A percentile compares a stretch with the other conserved stretches of the same genome.
These are phyloP conservation scores for Cephus sareptanus DNA, from an alignment of 2,888 invertebrate species.

Conservation along the genomic window DNA sequence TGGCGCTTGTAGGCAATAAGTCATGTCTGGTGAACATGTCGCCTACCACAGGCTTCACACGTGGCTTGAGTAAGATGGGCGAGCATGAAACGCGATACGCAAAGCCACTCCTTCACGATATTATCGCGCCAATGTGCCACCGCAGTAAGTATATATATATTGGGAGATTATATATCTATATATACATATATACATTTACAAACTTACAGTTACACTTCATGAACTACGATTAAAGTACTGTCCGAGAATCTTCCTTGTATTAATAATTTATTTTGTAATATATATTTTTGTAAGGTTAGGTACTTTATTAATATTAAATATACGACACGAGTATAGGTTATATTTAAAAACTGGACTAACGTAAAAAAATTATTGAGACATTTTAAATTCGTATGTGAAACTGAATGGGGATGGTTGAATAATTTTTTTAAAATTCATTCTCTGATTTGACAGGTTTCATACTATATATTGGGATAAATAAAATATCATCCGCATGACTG, in stretches of 20 bases:
- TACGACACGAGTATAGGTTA: background rate
- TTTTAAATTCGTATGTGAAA: background rate
- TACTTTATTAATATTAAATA: background rate
- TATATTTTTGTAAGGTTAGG: background rate
- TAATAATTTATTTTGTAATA: background rate
- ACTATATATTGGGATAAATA: too few relatives aligned
- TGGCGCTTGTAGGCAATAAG: conserved; percentile 59
- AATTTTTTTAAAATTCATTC: background rate
- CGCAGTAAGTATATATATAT: conserved; percentile 9
- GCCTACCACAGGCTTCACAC: conserved; percentile 53
- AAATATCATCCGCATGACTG: too few relatives aligned
- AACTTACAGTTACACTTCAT: background rate
- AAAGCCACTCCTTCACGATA: conserved; percentile 52
- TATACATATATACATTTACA: background rate
- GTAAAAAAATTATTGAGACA: too few relatives aligned
- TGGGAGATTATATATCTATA: background rate
- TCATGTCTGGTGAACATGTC: conserved; percentile 56
- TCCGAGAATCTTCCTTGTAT: background rate
- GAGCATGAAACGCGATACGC: conserved; percentile 48
- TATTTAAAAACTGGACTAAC: background rate
- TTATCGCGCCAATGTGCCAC: conserved; percentile 47
- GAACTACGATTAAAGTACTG: background rate
- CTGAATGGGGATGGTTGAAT: background rate
- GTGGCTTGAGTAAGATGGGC: conserved; percentile 47
- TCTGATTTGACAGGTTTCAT: too few relatives aligned